phyloP scores from a whole-genome alignment of 2,888 invertebrate species.

The Athalia rosae region DNA sequence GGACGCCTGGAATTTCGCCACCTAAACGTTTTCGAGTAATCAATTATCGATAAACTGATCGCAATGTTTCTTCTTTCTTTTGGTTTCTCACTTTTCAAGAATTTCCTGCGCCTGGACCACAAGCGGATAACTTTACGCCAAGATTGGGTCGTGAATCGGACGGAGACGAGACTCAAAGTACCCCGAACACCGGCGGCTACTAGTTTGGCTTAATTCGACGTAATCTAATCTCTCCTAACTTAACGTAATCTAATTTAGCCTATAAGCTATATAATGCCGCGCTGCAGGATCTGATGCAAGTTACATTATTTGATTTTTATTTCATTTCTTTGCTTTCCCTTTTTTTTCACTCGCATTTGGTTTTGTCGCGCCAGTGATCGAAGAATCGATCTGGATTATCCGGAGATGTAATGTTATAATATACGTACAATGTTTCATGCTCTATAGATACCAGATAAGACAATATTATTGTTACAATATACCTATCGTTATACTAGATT shows the following conservation, averaged over 20 bases:
- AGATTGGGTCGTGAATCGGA: slow-evolving; percentile 68
- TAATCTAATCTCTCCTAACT: slow-evolving; percentile 1
- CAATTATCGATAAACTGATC: background rate
- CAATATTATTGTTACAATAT: too few relatives aligned
- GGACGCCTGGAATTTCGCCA: too few relatives aligned
- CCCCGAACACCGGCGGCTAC: slow-evolving; percentile 38
- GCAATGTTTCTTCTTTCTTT: background rate
- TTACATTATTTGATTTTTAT: too few relatives aligned
- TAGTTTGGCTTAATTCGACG: slow-evolving; percentile 5
- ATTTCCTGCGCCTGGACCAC: slow-evolving; percentile 55
- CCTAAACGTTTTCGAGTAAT: background rate
- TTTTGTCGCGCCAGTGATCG: too few relatives aligned
- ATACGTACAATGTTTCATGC: background rate
- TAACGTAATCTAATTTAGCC: slow-evolving; percentile 9
- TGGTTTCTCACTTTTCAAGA: slow-evolving; percentile 44
- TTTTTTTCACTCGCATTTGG: too few relatives aligned
- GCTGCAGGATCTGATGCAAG: background rate
- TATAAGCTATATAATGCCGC: background rate
- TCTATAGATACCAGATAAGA: background rate
- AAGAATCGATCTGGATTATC: too few relatives aligned
- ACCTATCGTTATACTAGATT: too few relatives aligned
- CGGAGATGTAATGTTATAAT: background rate
- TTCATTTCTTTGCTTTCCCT: too few relatives aligned
- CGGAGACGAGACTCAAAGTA: slow-evolving; percentile 44
- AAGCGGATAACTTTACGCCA: slow-evolving; percentile 65